phyloP scores from a whole-genome alignment of 2,888 invertebrate genomes.

The Lomographa bimaculata region DNA sequence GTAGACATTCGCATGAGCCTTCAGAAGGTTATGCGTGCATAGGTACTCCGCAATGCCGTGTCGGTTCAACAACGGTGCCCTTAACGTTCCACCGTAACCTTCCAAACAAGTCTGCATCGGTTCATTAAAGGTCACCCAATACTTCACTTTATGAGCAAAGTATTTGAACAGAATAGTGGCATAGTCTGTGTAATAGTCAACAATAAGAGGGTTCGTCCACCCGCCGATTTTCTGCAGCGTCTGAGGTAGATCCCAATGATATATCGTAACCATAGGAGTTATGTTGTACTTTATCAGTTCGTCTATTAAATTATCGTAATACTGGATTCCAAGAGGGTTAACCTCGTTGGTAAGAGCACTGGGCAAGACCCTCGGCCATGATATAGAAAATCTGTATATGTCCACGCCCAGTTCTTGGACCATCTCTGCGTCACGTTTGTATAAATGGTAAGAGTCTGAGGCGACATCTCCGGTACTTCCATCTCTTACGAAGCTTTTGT shows the following conservation, averaged over 20 bases:
- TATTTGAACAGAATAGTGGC: constrained; percentile 84
- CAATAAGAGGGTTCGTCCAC: constrained; percentile 86
- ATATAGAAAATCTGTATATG: constrained; percentile 88
- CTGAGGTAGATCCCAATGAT: constrained; percentile 89
- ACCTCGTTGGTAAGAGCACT: constrained; percentile 86
- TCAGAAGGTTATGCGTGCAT: constrained; percentile 88
- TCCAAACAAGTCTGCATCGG: constrained; percentile 84
- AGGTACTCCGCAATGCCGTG: constrained; percentile 86
- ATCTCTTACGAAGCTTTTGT: constrained; percentile 79
- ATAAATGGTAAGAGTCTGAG: constrained; percentile 87
- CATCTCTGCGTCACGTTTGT: constrained; percentile 85
- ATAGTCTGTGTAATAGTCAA: constrained; percentile 86
- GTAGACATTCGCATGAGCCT: constrained; percentile 89
- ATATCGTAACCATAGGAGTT: constrained; percentile 88
- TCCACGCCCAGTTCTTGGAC: constrained; percentile 85
- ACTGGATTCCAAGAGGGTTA: constrained; percentile 88
- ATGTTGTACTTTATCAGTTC: constrained; percentile 86
- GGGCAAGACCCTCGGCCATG: constrained; percentile 91
- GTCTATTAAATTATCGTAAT: constrained; percentile 90
- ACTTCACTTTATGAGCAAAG: constrained; percentile 85
- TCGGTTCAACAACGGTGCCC: constrained; percentile 84
- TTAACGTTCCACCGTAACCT: constrained; percentile 83
- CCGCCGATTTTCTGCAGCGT: constrained; percentile 86
- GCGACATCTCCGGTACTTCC: constrained; percentile 86
- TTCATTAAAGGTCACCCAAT: constrained; percentile 92